These are phyloP conservation scores for Danionella dracula DNA, from an alignment of 2,797 vertebrate genomes.

Conservation along the genomic window DNA sequence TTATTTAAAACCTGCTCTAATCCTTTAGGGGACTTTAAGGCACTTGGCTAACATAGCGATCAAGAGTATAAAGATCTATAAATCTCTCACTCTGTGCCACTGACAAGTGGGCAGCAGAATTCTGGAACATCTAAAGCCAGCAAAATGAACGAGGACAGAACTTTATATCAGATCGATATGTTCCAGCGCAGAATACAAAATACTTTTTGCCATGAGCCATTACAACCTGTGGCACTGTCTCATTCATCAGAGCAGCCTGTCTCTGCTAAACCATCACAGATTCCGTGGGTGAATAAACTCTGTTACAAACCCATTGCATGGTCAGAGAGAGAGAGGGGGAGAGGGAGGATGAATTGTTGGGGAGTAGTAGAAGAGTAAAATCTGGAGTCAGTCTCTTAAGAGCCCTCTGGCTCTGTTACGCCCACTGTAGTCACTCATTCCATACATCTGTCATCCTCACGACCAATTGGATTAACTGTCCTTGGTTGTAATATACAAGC, in stretches of 20 bases:
- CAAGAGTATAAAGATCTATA: slow-evolving; percentile 32
- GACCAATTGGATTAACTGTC: slow-evolving; percentile 42
- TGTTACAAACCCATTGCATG: slow-evolving; percentile 15
- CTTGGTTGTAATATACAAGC: slow-evolving; percentile 39
- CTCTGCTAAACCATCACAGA: slow-evolving; percentile 28
- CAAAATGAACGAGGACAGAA: slow-evolving; percentile 41
- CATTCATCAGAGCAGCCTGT: slow-evolving; percentile 39
- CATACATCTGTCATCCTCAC: slow-evolving; percentile 14
- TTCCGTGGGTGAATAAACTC: slow-evolving; percentile 31
- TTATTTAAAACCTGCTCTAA: background rate
- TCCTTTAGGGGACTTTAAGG: background rate
- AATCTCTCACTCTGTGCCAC: slow-evolving; percentile 43
- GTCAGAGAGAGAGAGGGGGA: background rate
- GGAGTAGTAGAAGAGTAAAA: slow-evolving; percentile 2
- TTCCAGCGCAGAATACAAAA: slow-evolving; percentile 42
- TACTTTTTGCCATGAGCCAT: slow-evolving; percentile 39
- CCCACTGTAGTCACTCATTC: slow-evolving; percentile 12
- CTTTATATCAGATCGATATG: slow-evolving; percentile 42
- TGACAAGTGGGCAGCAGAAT: slow-evolving; percentile 43
- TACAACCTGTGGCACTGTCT: slow-evolving; percentile 22
- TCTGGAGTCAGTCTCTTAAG: slow-evolving; percentile 4
- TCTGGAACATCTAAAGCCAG: slow-evolving; percentile 36
- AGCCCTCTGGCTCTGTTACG: background rate
- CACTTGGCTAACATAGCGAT: slow-evolving; percentile 24
- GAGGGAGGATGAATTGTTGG: slow-evolving; percentile 5